Percentiles rank a stretch among this genome's conserved stretches.
These are phyloP conservation scores for Typhlichthys subterraneus DNA, from an alignment of 2,797 vertebrate genomes.

Conservation along the genomic window DNA sequence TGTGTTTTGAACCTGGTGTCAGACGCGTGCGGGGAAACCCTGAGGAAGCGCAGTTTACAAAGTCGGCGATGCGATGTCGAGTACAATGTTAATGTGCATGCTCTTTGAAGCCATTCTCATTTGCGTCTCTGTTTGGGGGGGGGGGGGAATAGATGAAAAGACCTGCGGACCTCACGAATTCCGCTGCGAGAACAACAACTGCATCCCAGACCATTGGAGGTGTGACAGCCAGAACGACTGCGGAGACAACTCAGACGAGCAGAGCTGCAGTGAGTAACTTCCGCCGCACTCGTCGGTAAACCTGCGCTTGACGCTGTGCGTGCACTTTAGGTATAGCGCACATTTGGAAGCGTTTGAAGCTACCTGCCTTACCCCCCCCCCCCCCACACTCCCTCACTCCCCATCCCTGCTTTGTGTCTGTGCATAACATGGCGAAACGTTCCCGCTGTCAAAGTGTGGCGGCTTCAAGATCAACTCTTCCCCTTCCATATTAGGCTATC, in stretches of 20 bases:
- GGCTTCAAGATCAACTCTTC: constrained; percentile 11
- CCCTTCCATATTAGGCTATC: constrained; percentile 18
- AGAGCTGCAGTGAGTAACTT: constrained; percentile 93
- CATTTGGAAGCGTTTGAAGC: constrained; percentile 31
- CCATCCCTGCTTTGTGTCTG: not conserved
- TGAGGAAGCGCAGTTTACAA: constrained; percentile 75
- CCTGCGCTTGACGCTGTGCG: no score
- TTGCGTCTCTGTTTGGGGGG: constrained; percentile 76
- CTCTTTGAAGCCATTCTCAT: constrained; percentile 79
- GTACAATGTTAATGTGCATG: constrained; percentile 78
- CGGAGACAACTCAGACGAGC: constrained; percentile 97
- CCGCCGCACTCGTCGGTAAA: constrained; percentile 33
- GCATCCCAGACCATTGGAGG: constrained; percentile 97
- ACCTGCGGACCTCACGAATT: constrained; percentile 98
- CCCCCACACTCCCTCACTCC: not conserved
- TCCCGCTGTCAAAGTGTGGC: constrained; percentile 26
- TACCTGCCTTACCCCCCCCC: constrained; percentile 22
- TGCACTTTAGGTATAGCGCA: no score
- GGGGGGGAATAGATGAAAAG: constrained; percentile 93
- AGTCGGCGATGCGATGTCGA: constrained; percentile 61
- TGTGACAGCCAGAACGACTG: constrained; percentile 99
- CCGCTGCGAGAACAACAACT: constrained; percentile 98
- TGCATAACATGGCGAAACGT: constrained; percentile 23
- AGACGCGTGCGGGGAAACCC: constrained; percentile 70
- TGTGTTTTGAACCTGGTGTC: constrained; percentile 75